Evolutionary conservation across 2,888 invertebrate species (phyloP).

Genomic region (Plemyria rubiginata): DNA sequence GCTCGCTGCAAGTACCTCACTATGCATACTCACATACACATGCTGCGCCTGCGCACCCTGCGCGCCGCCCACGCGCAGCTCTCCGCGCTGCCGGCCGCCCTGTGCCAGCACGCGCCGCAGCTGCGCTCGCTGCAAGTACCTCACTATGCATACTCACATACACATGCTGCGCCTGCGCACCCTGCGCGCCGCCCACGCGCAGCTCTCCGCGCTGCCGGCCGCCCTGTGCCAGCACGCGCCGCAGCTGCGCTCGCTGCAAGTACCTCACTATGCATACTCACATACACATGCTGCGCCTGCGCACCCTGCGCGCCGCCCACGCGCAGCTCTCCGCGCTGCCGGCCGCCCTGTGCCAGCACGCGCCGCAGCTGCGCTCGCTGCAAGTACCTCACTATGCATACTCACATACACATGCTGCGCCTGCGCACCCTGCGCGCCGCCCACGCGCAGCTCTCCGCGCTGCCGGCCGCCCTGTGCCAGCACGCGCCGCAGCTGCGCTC

Average conservation of each 20-base stretch:
- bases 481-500: slow-evolving; percentile 92
- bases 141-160: too few relatives aligned
- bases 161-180: slow-evolving; percentile 87
- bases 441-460: slow-evolving; percentile 89
- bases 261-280: slow-evolving; percentile 46
- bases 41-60: slow-evolving; percentile 89
- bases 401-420: too few relatives aligned
- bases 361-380: slow-evolving; percentile 93
- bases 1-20: slow-evolving; percentile 90
- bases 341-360: slow-evolving; percentile 89
- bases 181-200: slow-evolving; percentile 93
- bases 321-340: slow-evolving; percentile 91
- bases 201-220: slow-evolving; percentile 88
- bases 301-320: slow-evolving; percentile 92
- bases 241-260: slow-evolving; percentile 93
- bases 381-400: slow-evolving; percentile 87
- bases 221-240: slow-evolving; percentile 92
- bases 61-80: slow-evolving; percentile 93
- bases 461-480: slow-evolving; percentile 91
- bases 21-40: too few relatives aligned
- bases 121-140: slow-evolving; percentile 93
- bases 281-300: slow-evolving; percentile 82
- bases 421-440: slow-evolving; percentile 93
- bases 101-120: slow-evolving; percentile 91
- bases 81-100: slow-evolving; percentile 87